A percentile compares a stretch with the other conserved stretches of the same genome.
Conservation (phyloP, 1,140 invertebrate genomes). For the Holcopasites calliopsidis region DNA sequence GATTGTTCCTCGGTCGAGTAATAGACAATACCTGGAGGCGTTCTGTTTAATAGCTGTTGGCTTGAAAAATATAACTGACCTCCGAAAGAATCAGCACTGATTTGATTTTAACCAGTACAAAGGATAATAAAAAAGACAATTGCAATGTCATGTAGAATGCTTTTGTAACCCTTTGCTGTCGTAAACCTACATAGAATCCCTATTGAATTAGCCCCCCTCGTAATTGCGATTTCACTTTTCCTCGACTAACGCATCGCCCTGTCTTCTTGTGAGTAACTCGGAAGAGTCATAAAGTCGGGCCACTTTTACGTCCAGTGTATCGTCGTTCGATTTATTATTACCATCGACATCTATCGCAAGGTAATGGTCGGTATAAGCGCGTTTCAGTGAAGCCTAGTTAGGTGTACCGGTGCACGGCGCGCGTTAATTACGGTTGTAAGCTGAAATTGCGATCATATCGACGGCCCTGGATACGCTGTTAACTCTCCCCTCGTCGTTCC, state of each 20-base stretch:
- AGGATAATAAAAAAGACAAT: too few relatives aligned
- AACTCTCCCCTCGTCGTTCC: conserved; percentile 42
- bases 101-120: too few relatives aligned
- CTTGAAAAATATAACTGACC: too few relatives aligned
- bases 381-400: conserved; percentile 48
- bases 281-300: too few relatives aligned
- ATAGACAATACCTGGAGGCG: neutral
- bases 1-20: neutral
- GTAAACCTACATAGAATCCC: too few relatives aligned
- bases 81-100: too few relatives aligned
- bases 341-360: conserved; percentile 11
- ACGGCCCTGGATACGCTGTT: conserved; percentile 51
- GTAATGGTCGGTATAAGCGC: conserved; percentile 56
- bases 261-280: neutral
- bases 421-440: conserved; percentile 65
- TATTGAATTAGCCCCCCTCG: neutral
- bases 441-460: conserved; percentile 65
- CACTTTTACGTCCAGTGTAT: neutral
- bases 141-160: too few relatives aligned
- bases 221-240: neutral
- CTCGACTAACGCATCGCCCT: too few relatives aligned
- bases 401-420: conserved; percentile 28
- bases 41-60: too few relatives aligned
- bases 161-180: too few relatives aligned
- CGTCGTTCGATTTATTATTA: conserved; percentile 14